Evolutionary conservation across 2,797 vertebrate species (phyloP).

Genomic region (Manis javanica): DNA sequence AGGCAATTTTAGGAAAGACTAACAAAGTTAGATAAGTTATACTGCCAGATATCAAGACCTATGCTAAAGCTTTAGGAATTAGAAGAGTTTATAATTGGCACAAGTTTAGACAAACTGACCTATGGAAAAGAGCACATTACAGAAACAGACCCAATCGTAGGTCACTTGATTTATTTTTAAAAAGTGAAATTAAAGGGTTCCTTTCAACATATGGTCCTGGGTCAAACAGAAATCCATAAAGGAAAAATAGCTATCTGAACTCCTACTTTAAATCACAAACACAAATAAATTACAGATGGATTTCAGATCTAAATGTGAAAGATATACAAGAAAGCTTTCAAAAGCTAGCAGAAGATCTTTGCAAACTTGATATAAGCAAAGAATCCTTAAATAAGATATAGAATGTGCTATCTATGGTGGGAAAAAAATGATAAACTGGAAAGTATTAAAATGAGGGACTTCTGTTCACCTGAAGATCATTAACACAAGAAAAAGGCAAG

Average conservation of each 20-base stretch:
- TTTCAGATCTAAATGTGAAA: background rate
- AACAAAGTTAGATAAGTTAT: background rate
- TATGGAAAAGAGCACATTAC: background rate
- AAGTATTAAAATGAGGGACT: background rate
- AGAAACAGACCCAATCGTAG: background rate
- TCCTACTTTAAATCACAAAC: background rate
- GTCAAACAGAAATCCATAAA: background rate
- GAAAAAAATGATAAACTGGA: background rate
- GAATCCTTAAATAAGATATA: background rate
- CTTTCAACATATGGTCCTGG: background rate
- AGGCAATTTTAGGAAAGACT: background rate
- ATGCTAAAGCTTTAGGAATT: background rate
- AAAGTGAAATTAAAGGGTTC: background rate
- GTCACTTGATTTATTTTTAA: background rate
- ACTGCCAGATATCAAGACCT: background rate
- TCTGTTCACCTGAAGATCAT: background rate
- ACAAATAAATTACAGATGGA: background rate
- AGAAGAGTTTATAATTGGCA: background rate
- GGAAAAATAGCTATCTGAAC: background rate
- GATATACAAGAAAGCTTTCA: background rate
- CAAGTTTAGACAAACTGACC: background rate
- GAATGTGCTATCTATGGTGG: background rate
- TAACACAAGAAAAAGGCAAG: background rate
- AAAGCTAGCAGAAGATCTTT: background rate
- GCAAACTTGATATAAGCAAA: background rate